Evolutionary conservation across 2,797 vertebrate species (phyloP), one percentile per base, ranked within the genome.

Genomic region (Neopelma chrysocephalum): DNA sequence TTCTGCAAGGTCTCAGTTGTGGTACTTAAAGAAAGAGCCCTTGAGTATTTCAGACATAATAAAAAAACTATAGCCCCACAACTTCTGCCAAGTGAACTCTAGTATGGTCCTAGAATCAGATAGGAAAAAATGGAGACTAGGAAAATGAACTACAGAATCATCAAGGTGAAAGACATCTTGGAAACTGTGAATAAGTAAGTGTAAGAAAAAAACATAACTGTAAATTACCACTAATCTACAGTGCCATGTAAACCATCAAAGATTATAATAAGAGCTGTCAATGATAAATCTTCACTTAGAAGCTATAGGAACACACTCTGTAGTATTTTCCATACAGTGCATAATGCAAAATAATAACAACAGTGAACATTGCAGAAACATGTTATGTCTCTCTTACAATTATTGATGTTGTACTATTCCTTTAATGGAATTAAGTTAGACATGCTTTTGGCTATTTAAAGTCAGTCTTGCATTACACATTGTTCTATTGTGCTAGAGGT

Each of bases 11-110:
- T 77, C 73, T 93, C 93, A 82, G 70, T 77, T 79, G 62, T 89
- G 64, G 75, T 94, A 72, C 87, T 86, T 93, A 34, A 90, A 86
- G 77, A 95, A 93, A 60, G 72, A 96, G 90, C 7, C 65, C 50
- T 82, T 42, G 27, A 86, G 15, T 84, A 89, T 82, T 83, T 95
- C 81, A 95, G 93, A 96, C 93, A 95, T 89, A 95, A 96, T 94
- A 92, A 96, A 95, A 94, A 72, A 50, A 75, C 79, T 76, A 71
- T 26, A 91, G 66, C 23, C 50, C 70, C 38, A 72, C 23, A 84
- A 71, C 29, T 77, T 72, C 47, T 77, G 94, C 81, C 77, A 90
- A 87, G 66, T 66, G 51, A 90, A 62, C 87, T 87, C 73, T 92
- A 90, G 23, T 40, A 79, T 27, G 13, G 70, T 51, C 27, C 12